phyloP scores from a whole-genome alignment of 2,797 vertebrate genomes.

The Sciurus carolinensis region DNA sequence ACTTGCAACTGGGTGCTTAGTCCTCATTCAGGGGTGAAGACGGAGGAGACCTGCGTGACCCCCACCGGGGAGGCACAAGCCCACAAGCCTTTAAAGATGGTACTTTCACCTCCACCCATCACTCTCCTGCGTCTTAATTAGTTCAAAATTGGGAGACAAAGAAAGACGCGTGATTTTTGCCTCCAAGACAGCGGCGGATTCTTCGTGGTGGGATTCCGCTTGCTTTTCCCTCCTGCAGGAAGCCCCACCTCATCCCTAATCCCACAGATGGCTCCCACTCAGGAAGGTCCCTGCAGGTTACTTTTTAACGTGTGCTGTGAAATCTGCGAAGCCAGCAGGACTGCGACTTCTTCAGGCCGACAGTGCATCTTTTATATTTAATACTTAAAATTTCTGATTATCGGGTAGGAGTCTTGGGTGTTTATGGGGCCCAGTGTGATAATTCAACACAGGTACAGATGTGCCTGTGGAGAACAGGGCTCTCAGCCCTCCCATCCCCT shows the following conservation, averaged over 20 bases:
- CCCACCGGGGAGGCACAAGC: neutral
- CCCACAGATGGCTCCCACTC: too few relatives aligned
- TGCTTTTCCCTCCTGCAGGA: neutral
- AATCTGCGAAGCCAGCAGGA: neutral
- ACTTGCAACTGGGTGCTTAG: neutral
- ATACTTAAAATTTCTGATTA: neutral
- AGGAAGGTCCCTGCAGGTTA: neutral
- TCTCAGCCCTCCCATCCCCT: neutral
- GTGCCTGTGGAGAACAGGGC: too few relatives aligned
- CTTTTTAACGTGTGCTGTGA: neutral
- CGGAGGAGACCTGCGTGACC: neutral
- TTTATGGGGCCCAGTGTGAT: too few relatives aligned
- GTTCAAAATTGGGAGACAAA: neutral
- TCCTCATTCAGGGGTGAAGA: accelerated
- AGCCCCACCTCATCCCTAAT: neutral
- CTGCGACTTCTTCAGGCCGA: neutral
- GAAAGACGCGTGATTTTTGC: neutral
- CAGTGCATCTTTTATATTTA: too few relatives aligned
- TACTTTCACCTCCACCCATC: too few relatives aligned
- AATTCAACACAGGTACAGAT: too few relatives aligned
- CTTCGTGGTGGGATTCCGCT: neutral
- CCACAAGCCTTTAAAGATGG: neutral
- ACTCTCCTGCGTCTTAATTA: neutral
- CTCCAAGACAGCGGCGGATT: neutral
- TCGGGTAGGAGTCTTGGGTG: too few relatives aligned